Evolutionary conservation across 2,888 invertebrate genomes (phyloP), one percentile per base, ranked within the genome.

Genomic region (Clitarchus hookeri): DNA sequence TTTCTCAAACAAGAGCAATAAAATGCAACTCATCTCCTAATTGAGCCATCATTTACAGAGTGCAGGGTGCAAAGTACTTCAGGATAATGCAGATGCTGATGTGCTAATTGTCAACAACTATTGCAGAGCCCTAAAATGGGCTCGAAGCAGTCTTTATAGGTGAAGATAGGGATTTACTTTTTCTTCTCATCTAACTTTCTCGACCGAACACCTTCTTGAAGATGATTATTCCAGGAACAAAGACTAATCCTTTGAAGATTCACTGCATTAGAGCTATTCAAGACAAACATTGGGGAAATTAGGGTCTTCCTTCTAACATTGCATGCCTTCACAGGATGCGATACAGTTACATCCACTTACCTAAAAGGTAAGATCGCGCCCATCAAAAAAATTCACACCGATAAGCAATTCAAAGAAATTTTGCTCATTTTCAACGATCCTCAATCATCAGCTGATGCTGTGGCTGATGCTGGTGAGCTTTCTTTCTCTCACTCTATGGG

Each of bases 401-500:
- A 78, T 78, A 78, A 78, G 78, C 78, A 23, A 26, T 23, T 78
- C 78, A 78, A 23, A 78, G 78, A 78, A 26, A 78, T 16, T 16
- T 78, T 8, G 9, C 19, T 11, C 26, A 26, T 78, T 25, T 78
- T 78, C 25, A 78, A 3, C 19, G 6, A 78, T 78, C 78, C 78
- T 23, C 78, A 78, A 78, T 11, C 78, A 78, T 78, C 78, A 78
- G 78, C 78, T 78, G 78, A 78, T 78, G 78, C 78, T 78, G 78
- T 78, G n/a, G n/a, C n/a, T n/a, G n/a, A n/a, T n/a, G n/a, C n/a
- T n/a, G n/a, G n/a, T n/a, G n/a, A n/a, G n/a, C n/a, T n/a, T n/a
- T n/a, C n/a, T n/a, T n/a, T n/a, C n/a, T n/a, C n/a, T n/a, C n/a
- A n/a, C n/a, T n/a, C n/a, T n/a, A n/a, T n/a, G n/a, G n/a, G n/a